Evolutionary conservation across 2,888 invertebrate genomes (phyloP).

Genomic region (Panzeria rudis): DNA sequence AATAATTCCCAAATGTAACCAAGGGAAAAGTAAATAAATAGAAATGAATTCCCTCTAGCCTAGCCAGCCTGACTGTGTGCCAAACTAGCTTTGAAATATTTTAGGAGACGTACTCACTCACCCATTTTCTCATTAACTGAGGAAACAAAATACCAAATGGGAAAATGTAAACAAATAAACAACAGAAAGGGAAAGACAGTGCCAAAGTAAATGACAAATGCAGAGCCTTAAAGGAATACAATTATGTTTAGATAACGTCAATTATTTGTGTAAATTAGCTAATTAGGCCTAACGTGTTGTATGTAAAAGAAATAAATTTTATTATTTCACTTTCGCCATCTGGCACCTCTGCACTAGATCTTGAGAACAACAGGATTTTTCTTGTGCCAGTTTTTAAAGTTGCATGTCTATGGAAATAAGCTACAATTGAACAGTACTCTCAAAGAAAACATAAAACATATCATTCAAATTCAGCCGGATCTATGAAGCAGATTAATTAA

Average conservation of each 20-base stretch:
- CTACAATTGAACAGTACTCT: too few species aligned
- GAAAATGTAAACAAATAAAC: constrained; percentile 24
- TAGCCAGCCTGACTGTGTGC: neutral
- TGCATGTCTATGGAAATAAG: too few species aligned
- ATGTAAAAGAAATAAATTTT: too few species aligned
- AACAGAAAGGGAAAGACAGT: constrained; percentile 2
- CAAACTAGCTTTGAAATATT: constrained; percentile 12
- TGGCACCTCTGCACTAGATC: too few species aligned
- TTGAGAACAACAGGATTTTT: too few species aligned
- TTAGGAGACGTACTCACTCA: constrained; percentile 16
- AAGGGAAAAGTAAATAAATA: neutral
- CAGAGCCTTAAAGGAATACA: constrained; percentile 8
- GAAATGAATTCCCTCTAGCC: neutral
- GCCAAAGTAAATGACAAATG: neutral
- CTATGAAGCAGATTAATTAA: too few species aligned
- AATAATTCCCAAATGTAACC: neutral
- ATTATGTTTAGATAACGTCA: neutral
- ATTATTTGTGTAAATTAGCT: too few species aligned
- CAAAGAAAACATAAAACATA: too few species aligned
- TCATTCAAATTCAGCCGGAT: too few species aligned
- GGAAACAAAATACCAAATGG: constrained; percentile 7
- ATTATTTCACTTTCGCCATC: too few species aligned
- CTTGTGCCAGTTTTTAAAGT: too few species aligned
- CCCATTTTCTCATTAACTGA: neutral
- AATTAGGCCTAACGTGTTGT: too few species aligned